A percentile compares a stretch with the other conserved stretches of the same genome.
Evolutionary conservation across 2,888 invertebrate species (phyloP).

Genomic region (Platycnemis pennipes): DNA sequence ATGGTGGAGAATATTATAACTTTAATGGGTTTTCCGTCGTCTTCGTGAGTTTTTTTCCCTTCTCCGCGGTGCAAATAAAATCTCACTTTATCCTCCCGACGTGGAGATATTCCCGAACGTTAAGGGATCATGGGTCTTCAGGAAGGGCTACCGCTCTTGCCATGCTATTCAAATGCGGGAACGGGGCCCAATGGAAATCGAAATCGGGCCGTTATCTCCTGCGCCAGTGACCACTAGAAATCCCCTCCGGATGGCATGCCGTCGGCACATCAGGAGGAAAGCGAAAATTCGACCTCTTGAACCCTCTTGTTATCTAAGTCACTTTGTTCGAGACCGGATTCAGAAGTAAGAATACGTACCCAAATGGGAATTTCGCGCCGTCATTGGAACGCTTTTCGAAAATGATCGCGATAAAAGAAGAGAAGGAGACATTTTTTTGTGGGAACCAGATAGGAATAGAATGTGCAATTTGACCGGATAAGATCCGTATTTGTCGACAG

Average conservation of each 20-base stretch:
- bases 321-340: background rate
- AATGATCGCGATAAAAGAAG: background rate
- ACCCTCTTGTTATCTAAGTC: background rate
- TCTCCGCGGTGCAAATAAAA: background rate
- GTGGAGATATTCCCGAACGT: background rate
- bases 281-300: background rate
- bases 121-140: background rate
- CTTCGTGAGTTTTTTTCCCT: too few relatives aligned
- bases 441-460: background rate
- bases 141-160: background rate
- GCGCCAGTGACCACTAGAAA: background rate
- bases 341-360: background rate
- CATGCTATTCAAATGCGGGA: background rate
- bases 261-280: background rate
- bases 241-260: background rate
- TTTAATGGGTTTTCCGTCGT: too few relatives aligned
- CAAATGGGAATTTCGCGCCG: background rate
- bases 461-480: too few relatives aligned
- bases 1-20: too few relatives aligned
- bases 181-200: background rate
- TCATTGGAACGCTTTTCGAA: background rate
- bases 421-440: background rate
- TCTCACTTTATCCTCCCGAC: background rate
- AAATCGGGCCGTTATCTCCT: background rate
- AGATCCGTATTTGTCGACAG: too few relatives aligned